Evolutionary conservation across 2,113 vertebrate genomes (phyloP), one percentile per base, ranked within the genome.

Genomic region (Coregonus clupeaformis): DNA sequence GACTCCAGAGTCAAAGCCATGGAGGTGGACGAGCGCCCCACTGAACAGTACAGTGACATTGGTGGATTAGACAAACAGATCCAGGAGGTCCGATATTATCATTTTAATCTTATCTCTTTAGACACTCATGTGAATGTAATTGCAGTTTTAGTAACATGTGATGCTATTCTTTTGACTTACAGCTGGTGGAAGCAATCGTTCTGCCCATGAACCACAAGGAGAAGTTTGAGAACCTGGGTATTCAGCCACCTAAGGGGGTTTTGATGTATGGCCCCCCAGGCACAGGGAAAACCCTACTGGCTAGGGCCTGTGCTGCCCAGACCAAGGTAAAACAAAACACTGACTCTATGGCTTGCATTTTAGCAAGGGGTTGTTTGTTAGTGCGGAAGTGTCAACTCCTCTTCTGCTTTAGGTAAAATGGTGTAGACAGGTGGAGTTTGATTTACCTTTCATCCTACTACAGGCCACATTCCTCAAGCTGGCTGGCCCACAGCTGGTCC

Each of bases 191-290:
- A 81, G 98, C 98, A 57, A 99, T 99, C 49, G 98, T 99, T 36
- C 87, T 99, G 83, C 98, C 98, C 0, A 99, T 99, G 98, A 99
- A 99, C 88, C 98, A 99, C 84, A 99, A 99, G 78, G 98, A 99
- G 89, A 99, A 99, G 88, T 99, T 99, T 94, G 98, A 99, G 88
- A 99, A 99, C 87, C 90, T 99, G 89, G 98, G 98, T 24, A 99
- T 99, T 85, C 98, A 99, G 76, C 98, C 98, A 3, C 98, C 98
- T 0, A 99, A 99, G 83, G 97, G 98, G 6, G 97, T 99, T 20
- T 92, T 99, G 68, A 99, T 99, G 98, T 99, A 99, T 0, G 98
- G 98, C 4, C 97, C 98, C 13, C 98, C 98, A 0, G 98, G 98
- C 16, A 99, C 98, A 0, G 98, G 98, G 27, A 99, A 99, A 89